These are phyloP conservation scores for Colletes latitarsis DNA, from an alignment of 1,140 invertebrate genomes.

Conservation along the genomic window DNA sequence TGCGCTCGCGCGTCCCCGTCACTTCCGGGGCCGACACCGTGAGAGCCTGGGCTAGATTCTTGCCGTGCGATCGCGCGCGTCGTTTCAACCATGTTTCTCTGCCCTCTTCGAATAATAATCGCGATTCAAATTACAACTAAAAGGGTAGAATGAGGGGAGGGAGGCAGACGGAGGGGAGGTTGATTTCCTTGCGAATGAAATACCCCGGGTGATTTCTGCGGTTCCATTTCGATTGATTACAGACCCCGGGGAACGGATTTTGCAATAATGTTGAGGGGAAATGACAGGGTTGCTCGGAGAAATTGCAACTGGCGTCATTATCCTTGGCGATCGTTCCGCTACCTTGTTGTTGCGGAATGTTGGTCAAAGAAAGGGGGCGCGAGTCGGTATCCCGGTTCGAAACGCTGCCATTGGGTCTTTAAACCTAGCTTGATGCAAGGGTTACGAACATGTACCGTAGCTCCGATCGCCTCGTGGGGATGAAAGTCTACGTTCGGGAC, in stretches of 20 bases:
- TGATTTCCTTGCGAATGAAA: not conserved
- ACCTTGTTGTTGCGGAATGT: not conserved
- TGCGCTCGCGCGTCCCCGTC: conserved; percentile 34
- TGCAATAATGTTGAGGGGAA: not conserved
- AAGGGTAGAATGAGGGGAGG: too few species aligned
- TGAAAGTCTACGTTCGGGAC: too few species aligned
- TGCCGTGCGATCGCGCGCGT: not conserved
- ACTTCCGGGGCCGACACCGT: conserved; percentile 47
- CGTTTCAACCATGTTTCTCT: not conserved
- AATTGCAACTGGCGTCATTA: not conserved
- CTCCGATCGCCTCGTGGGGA: too few species aligned
- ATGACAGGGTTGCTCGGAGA: not conserved
- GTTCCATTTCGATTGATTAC: not conserved
- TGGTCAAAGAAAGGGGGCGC: not conserved
- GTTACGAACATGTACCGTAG: too few species aligned
- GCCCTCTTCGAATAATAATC: not conserved
- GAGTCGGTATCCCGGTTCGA: not conserved
- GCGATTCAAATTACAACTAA: not conserved
- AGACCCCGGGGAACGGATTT: not conserved
- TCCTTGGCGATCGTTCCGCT: not conserved
- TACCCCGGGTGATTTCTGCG: not conserved
- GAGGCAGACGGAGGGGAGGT: not conserved
- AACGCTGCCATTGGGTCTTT: too few species aligned
- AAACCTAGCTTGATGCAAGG: too few species aligned
- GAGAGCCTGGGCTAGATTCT: conserved; percentile 26